phyloP scores from a whole-genome alignment of 2,113 vertebrate species.

The Struthio camelus region DNA sequence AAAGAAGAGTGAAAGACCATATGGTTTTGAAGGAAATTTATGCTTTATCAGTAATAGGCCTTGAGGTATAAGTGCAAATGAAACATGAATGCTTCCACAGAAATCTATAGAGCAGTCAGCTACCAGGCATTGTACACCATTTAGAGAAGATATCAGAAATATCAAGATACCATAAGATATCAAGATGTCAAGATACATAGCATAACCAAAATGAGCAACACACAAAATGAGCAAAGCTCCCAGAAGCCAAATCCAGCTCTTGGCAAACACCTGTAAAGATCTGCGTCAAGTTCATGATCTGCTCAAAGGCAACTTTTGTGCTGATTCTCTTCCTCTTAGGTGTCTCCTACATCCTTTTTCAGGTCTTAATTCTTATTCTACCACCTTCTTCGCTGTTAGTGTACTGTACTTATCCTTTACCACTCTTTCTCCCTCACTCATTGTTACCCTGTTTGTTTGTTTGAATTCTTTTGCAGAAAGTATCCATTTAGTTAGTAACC shows the following conservation, averaged over 20 bases:
- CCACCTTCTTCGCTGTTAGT: background rate
- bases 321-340: background rate
- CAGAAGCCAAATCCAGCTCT: background rate
- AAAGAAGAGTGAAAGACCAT: background rate
- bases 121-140: background rate
- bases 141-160: background rate
- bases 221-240: background rate
- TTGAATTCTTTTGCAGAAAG: background rate
- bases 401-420: fast-evolving
- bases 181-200: background rate
- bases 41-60: background rate
- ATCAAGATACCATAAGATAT: background rate
- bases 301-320: background rate
- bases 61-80: background rate
- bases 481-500: background rate
- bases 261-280: background rate
- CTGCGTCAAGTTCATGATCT: background rate
- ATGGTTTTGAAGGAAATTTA: background rate
- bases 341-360: background rate
- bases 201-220: background rate
- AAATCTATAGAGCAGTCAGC: fast-evolving
- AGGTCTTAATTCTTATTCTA: background rate
- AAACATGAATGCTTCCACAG: background rate
- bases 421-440: background rate
- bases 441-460: background rate